A percentile compares a stretch with the other conserved stretches of the same genome.
Evolutionary conservation across 2,113 vertebrate species (phyloP).

Genomic region (Dunckerocampus dactyliophorus): DNA sequence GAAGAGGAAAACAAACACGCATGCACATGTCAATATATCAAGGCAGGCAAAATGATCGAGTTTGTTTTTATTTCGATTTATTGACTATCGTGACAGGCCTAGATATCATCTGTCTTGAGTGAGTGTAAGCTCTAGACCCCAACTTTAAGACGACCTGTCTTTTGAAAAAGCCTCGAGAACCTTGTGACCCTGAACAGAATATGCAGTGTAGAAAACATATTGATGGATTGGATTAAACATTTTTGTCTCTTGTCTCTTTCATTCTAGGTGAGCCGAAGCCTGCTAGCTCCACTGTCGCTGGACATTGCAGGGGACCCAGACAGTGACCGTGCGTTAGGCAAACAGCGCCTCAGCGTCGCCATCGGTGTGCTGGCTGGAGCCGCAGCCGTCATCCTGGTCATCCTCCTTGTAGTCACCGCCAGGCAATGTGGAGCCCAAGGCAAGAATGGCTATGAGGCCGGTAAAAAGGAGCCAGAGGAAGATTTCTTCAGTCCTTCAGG

Average conservation of each 20-base stretch:
- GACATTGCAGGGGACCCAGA: slow-evolving; percentile 94
- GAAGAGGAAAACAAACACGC: no score
- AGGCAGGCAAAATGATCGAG: no score
- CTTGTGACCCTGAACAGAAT: not conserved
- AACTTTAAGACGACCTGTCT: no score
- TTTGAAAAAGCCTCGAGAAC: no score
- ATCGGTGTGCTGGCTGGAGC: slow-evolving; percentile 90
- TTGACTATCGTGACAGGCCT: no score
- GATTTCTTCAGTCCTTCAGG: slow-evolving; percentile 93
- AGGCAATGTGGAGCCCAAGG: slow-evolving; percentile 88
- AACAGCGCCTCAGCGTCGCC: slow-evolving; percentile 88
- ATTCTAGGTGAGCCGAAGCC: slow-evolving; percentile 84
- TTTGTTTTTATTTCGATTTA: no score
- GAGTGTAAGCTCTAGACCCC: no score
- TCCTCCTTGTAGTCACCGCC: slow-evolving; percentile 89
- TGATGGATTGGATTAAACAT: slow-evolving; percentile 15
- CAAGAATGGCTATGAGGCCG: slow-evolving; percentile 89
- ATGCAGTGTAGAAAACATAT: not conserved
- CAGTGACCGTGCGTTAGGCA: slow-evolving; percentile 83
- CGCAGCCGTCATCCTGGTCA: slow-evolving; percentile 88
- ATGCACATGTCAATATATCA: no score
- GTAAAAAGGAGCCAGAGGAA: slow-evolving; percentile 91
- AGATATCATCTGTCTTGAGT: no score
- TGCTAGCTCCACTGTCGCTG: slow-evolving; percentile 84
- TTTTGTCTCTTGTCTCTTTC: slow-evolving; percentile 7